Base-by-base conservation (phyloP, 1,140 invertebrate genomes). In the Oncopodura yosiiana region DNA sequence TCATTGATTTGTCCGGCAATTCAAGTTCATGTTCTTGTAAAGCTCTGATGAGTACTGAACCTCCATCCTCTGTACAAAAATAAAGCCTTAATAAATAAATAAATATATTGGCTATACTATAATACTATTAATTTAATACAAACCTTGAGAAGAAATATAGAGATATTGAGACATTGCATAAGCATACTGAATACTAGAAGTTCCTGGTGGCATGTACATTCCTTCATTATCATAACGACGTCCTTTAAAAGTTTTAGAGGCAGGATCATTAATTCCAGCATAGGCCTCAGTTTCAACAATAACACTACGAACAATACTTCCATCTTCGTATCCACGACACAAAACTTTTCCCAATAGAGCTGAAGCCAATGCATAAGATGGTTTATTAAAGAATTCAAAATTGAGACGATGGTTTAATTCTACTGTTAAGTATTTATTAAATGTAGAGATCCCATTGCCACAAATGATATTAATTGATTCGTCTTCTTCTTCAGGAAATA, bases 81-180 rank as follows among this genome's bases (percentile, higher is more conserved):
- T 41, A 66, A 61, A 56, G 37, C 50, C n/a, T n/a, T n/a, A n/a
- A n/a, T n/a, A n/a, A n/a, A 56, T 29, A 56, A 45, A 37, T 11
- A 45, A 11, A 41, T 34, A 51, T 27, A 6, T 24, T 38, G 23
- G 29, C 16, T 44, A 46, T 21, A 3, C 3, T 26, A 2, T 38
- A 27, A 2, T 48, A 46, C 6, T 38, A 19, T 26, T 58, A 21
- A 21, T 29, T 27, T 14, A 8, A 23, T 39, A 27, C 52, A 58
- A 68, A 81, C 81, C 83, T 75, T 74, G 63, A 66, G 81, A 81
- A n/a, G 84, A 87, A 52, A 89, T 81, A 69, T 89, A 88, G 62
- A 88, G 79, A 64, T 84, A 87, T 66, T 80, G 75, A 66, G 88
- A 87, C 78, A 86, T 85, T 61, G 86, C 85, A 70, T 89, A 88